Evolutionary conservation across 2,797 vertebrate species (phyloP).

Genomic region (Antennarius maculatus): DNA sequence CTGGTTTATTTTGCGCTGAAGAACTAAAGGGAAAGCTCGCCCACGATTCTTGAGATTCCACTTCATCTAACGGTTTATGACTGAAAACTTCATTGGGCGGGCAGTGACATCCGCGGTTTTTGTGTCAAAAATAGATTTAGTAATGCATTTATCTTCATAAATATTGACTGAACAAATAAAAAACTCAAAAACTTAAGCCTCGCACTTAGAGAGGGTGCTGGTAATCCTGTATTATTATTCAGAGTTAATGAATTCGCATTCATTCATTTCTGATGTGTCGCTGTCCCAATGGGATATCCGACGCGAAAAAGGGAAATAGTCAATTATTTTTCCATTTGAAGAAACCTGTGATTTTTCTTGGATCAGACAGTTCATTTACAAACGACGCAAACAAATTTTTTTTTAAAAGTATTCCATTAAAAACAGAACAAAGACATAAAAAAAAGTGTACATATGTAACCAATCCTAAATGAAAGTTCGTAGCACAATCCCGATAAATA

Average conservation of each 20-base stretch:
- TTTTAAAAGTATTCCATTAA: neutral
- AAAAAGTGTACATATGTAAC: neutral
- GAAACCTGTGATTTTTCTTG: constrained; percentile 82
- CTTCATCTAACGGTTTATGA: neutral
- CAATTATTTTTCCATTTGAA: constrained; percentile 90
- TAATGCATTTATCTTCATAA: neutral
- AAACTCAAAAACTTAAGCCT: neutral
- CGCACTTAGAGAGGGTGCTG: neutral
- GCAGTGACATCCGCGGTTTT: neutral
- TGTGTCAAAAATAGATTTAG: neutral
- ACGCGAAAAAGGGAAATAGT: constrained; percentile 73
- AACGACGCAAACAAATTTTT: constrained; percentile 24
- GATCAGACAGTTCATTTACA: constrained; percentile 80
- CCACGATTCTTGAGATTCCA: constrained; percentile 18
- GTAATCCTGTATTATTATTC: constrained; percentile 59
- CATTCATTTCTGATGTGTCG: constrained; percentile 55
- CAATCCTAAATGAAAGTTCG: neutral
- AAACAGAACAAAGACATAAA: neutral
- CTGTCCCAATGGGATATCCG: constrained; percentile 71
- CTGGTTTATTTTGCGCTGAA: neutral
- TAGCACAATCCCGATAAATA: neutral
- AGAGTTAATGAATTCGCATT: constrained; percentile 62
- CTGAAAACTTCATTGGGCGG: neutral
- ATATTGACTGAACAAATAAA: no score
- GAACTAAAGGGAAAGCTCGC: constrained; percentile 45